A percentile compares a stretch with the other conserved stretches of the same genome.
Evolutionary conservation across 2,888 invertebrate species (phyloP).

Genomic region (Arge pagana): DNA sequence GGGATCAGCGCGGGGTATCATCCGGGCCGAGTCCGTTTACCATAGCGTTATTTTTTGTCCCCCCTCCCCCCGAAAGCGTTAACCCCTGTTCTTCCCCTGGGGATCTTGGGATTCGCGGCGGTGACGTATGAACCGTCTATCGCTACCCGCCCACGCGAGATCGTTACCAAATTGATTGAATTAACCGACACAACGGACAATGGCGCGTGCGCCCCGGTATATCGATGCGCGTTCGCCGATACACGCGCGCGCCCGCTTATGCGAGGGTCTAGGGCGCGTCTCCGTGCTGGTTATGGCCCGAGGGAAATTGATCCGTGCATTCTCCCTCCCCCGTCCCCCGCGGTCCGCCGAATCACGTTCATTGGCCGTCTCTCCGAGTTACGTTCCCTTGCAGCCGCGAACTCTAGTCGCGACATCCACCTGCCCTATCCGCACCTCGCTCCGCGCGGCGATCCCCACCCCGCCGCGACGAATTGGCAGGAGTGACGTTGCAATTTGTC

Average conservation of each 20-base stretch:
- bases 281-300: too few species aligned
- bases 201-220: background rate
- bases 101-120: background rate
- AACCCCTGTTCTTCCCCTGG: background rate
- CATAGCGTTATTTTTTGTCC: background rate
- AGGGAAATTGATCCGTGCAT: too few species aligned
- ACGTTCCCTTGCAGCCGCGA: too few species aligned
- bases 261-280: slow-evolving; percentile 4
- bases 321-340: too few species aligned
- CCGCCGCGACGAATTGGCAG: slow-evolving; percentile 48
- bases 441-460: slow-evolving; percentile 32
- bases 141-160: slow-evolving; percentile 19
- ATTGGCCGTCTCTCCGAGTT: too few species aligned
- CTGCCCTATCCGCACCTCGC: too few species aligned
- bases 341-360: too few species aligned
- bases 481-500: slow-evolving; percentile 55
- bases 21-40: too few species aligned
- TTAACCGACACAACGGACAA: slow-evolving; percentile 8
- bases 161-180: slow-evolving; percentile 20
- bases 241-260: background rate
- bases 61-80: background rate
- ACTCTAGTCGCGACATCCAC: too few species aligned
- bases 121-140: background rate
- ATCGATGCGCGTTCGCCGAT: background rate
- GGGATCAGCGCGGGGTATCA: too few species aligned